Evolutionary conservation across 2,888 invertebrate genomes (phyloP), one percentile per base, ranked within the genome.

Genomic region (Drosophila colorata): DNA sequence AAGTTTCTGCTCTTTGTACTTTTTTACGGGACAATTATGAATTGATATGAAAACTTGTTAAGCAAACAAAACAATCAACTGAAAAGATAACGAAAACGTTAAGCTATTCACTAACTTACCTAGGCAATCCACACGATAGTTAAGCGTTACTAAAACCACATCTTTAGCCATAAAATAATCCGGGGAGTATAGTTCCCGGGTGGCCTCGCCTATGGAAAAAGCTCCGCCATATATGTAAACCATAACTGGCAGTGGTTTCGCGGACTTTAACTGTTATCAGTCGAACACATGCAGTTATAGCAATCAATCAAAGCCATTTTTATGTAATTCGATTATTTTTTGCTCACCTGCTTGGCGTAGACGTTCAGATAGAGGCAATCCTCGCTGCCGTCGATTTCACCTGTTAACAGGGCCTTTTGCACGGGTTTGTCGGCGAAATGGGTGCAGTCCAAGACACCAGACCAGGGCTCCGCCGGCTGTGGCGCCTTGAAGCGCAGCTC

Each of bases 281-380:
- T 35, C 31, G 16, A 49, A 2, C 28, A 41, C 35, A 31, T 7
- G 43, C 4, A 37, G 41, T 11, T 16, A 66, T 44, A 55, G 6
- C 33, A 38, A 61, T 60, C 57, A 20, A 55, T 57, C 52, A 58
- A 69, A 23, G 28, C 46, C 18, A 33, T 20, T 44, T 9, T 33
- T 3, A 28, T 7, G 5, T 28, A 8, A 28, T 28, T 28, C 7
- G 25, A 6, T 7, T 13, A 1, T 9, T 49, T 41, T 7, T 14
- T 28, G 25, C 16, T 80, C 72, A 91, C 91, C 74, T 84, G 72
- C 31, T 91, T 91, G n/a, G 87, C 74, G 51, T 89, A 92, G 2
- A 94, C 92, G 87, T 93, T 94, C 18, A 94, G 79, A 81, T 93
- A 93, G 8, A 94, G 82, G 70, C 94, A 94, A 75, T 94, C 93